phyloP scores from a whole-genome alignment of 2,888 invertebrate species.

The Cheilosia variabilis region DNA sequence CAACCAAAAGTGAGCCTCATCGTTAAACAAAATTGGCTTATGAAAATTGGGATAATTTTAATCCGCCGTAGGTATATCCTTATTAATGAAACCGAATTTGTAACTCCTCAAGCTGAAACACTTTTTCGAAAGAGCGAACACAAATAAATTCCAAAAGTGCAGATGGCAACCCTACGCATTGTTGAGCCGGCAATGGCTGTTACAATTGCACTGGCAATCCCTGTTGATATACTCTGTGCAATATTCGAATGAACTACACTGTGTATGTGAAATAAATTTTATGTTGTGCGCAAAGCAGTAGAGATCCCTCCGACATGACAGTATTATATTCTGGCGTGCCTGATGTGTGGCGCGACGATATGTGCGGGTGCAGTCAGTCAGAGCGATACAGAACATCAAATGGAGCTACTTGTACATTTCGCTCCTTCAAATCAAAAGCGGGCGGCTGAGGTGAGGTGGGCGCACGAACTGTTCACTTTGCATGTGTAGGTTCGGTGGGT shows the following conservation, averaged over 20 bases:
- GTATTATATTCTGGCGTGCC: conserved; percentile 26
- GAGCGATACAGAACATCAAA: conserved; percentile 41
- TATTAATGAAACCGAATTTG: no score
- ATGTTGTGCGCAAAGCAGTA: conserved; percentile 56
- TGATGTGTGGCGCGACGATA: conserved; percentile 34
- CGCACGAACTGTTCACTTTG: conserved; percentile 22
- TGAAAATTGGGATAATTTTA: no score
- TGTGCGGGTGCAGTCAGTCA: conserved; percentile 25
- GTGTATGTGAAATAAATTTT: conserved; percentile 37
- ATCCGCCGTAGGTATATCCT: no score
- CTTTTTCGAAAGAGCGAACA: no score
- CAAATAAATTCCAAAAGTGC: no score
- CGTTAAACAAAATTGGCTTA: no score
- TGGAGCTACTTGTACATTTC: conserved; percentile 57
- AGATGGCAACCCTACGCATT: conserved; percentile 26
- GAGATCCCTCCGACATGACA: conserved; percentile 51
- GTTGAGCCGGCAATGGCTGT: conserved; percentile 35
- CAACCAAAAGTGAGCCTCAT: no score
- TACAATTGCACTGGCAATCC: conserved; percentile 56
- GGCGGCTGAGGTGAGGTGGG: not conserved
- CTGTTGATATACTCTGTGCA: conserved; percentile 54
- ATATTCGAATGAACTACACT: conserved; percentile 43
- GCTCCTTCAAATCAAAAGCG: conserved; percentile 4
- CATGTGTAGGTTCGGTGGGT: conserved; percentile 37
- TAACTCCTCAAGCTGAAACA: no score